These are phyloP conservation scores for Perithous albicinctus DNA, from an alignment of 2,888 invertebrate species.

Conservation along the genomic window DNA sequence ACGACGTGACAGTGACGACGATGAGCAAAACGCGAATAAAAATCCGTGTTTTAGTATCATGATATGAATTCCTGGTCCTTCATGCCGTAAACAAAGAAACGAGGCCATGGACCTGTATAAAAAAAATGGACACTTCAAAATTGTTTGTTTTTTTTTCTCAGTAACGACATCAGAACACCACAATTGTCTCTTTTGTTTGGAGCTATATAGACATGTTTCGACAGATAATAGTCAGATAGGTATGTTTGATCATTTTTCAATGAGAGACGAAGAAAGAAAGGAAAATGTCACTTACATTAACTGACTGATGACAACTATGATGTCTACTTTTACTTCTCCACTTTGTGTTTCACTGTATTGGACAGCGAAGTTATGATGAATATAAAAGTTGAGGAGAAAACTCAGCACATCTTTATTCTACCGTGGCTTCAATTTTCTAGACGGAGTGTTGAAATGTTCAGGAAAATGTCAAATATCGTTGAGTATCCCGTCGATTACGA, in stretches of 20 bases:
- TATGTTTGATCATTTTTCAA: conserved; percentile 15
- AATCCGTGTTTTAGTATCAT: conserved; percentile 4
- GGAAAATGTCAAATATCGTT: conserved; percentile 54
- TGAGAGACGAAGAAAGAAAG: not conserved
- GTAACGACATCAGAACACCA: conserved; percentile 1
- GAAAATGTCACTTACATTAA: conserved; percentile 24
- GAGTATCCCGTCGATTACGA: conserved; percentile 57
- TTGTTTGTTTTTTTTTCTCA: conserved; percentile 69
- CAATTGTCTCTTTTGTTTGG: not conserved
- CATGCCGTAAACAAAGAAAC: conserved; percentile 14
- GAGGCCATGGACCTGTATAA: conserved; percentile 65
- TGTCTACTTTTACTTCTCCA: not conserved
- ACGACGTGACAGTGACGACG: not conserved
- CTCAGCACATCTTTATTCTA: not conserved
- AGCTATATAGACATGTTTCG: not conserved
- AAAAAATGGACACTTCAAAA: conserved; percentile 68
- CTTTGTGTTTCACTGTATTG: not conserved
- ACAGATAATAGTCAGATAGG: not conserved
- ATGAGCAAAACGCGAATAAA: conserved; percentile 17
- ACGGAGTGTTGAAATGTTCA: not conserved
- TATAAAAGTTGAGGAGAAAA: not conserved
- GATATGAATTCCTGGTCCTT: conserved; percentile 1
- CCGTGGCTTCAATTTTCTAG: not conserved
- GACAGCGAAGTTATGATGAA: not conserved
- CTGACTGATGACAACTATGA: not conserved